A percentile compares a stretch with the other conserved stretches of the same genome.
Conservation (phyloP, 2,113 vertebrate genomes). For the Isurus oxyrinchus region DNA sequence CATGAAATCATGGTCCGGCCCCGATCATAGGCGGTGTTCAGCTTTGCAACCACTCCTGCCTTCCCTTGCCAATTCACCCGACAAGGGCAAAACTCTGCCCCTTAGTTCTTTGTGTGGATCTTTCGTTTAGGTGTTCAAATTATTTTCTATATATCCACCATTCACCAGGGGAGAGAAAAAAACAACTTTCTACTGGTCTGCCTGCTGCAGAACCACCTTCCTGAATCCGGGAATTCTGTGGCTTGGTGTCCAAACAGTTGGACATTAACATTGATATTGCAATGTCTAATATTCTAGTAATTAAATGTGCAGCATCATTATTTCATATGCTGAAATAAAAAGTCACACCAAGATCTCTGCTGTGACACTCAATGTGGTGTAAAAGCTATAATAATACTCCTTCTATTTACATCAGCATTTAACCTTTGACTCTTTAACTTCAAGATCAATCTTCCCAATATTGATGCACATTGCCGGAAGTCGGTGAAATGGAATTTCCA, state of each 20-base stretch:
- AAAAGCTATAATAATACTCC: background rate
- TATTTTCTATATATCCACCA: background rate
- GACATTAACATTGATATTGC: background rate
- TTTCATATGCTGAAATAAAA: background rate
- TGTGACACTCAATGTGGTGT: background rate
- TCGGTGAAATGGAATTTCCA: conserved; percentile 24
- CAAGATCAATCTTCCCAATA: background rate
- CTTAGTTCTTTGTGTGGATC: background rate
- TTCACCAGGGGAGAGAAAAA: no score
- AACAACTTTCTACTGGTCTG: background rate
- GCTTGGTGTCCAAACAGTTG: background rate
- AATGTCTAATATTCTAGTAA: background rate
- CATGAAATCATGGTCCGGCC: no score
- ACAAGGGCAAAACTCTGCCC: no score
- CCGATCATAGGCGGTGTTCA: no score
- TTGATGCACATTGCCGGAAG: background rate
- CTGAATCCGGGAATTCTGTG: background rate
- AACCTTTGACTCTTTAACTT: background rate
- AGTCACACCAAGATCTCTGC: background rate
- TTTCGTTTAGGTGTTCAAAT: background rate
- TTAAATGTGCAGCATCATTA: background rate
- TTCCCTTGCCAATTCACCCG: no score
- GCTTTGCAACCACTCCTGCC: no score
- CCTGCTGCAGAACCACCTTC: background rate
- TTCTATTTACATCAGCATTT: background rate